A percentile compares a stretch with the other conserved stretches of the same genome.
Evolutionary conservation across 2,113 vertebrate genomes (phyloP).

Genomic region (Sitta europaea): DNA sequence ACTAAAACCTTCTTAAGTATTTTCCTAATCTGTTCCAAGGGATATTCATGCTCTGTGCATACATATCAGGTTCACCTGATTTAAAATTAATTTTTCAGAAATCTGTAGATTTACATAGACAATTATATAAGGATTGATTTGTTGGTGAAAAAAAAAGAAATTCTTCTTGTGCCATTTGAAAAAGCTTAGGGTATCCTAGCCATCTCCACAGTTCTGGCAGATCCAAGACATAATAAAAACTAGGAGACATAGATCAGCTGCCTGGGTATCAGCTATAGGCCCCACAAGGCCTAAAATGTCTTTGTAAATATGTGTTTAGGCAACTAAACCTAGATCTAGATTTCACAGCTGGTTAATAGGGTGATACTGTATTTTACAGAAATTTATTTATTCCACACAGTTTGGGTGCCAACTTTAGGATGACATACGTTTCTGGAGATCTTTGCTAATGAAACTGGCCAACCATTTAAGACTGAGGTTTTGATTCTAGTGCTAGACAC

Average conservation of each 20-base stretch:
- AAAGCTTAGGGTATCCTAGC: neutral
- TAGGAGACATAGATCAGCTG: fast-evolving
- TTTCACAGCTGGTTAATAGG: neutral
- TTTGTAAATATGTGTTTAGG: neutral
- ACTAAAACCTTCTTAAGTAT: neutral
- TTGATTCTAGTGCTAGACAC: neutral
- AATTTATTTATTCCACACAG: neutral
- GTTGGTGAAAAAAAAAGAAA: neutral
- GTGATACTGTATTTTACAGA: neutral
- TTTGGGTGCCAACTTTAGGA: neutral
- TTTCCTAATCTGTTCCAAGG: neutral
- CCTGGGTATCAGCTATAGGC: neutral
- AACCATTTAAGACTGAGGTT: neutral
- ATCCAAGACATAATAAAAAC: neutral
- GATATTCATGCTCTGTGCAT: neutral
- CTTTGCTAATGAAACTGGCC: neutral
- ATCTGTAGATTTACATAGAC: neutral
- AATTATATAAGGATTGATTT: neutral
- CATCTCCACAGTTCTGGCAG: neutral
- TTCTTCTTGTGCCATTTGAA: neutral
- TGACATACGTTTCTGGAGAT: neutral
- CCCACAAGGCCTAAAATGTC: neutral
- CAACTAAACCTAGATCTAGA: neutral
- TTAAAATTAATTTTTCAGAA: neutral
- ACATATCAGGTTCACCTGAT: neutral